Base-by-base conservation (phyloP, 2,113 vertebrate genomes). In the Ramphastos sulfuratus region DNA sequence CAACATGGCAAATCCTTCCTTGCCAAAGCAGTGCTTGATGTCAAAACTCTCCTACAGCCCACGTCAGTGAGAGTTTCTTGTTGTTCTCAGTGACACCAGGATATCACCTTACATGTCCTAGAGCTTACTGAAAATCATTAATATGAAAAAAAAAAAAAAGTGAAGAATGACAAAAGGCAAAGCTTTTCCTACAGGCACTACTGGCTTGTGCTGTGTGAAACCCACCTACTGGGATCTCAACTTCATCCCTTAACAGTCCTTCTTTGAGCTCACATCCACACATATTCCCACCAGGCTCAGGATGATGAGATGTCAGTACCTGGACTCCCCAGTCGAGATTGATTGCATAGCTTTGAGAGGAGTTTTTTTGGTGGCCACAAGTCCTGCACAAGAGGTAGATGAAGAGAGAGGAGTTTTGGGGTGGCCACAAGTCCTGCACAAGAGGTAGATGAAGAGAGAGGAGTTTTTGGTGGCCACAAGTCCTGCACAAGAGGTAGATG, bases 321-420 rank as follows among this genome's bases (percentile, higher is more conserved):
- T 31, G 1, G 1, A 5, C 20, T 76, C 28, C 50, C 31, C 73
- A 31, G 0, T 18, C 14, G 15, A 19, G 33, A 15, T 5, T 5
- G n/a, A 9, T 5, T 27, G 39, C 24, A 3, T 12, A 2, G 63
- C 44, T 66, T 67, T 14, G 37, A 39, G 37, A 39, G 3, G n/a
- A n/a, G n/a, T n/a, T 3, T 15, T 66, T 71, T 16, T 35, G 65
- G 50, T 39, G 85, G 20, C 91, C 37, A 1, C 39, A n/a, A 30
- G 42, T 24, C 66, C 84, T 28, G 44, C 66, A 2, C 4, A 10
- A 30, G 55, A 39, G 33, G 66, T 2, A 59, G 67, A 1, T n/a
- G 56, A 70, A n/a, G 2, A 20, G 28, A 37, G 37, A 39, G 9
- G 37, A 39, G 3, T 3, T 15, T 66, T 71, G 14, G n/a, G 65